Percentiles rank a stretch among this genome's conserved stretches.
Evolutionary conservation across 2,888 invertebrate genomes (phyloP).

Genomic region (Drosophila buzzatii): DNA sequence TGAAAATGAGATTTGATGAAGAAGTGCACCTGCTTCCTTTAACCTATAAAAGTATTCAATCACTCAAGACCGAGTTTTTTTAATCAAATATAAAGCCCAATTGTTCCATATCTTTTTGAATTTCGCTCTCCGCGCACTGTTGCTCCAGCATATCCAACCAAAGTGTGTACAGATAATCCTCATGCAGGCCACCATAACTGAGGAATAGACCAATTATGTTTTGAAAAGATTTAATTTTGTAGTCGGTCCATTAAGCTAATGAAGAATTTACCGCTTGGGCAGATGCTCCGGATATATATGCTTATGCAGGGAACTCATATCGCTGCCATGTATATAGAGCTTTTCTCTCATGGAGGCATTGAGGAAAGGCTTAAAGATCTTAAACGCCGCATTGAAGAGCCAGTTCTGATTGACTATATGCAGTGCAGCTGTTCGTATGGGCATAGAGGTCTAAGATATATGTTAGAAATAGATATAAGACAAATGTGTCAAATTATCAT

Average conservation of each 20-base stretch:
- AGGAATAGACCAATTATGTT: neutral
- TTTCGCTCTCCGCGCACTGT: slow-evolving; percentile 84
- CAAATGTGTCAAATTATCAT: neutral
- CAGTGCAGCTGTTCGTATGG: slow-evolving; percentile 90
- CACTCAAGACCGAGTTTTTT: neutral
- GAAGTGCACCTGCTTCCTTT: neutral
- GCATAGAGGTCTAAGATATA: slow-evolving; percentile 88
- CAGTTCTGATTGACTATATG: slow-evolving; percentile 93
- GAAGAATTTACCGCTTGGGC: slow-evolving; percentile 86
- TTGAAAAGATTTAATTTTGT: neutral
- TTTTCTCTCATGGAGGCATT: slow-evolving; percentile 89
- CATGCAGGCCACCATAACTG: slow-evolving; percentile 86
- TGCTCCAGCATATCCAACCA: slow-evolving; percentile 89
- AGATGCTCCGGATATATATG: slow-evolving; percentile 90
- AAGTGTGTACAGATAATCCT: slow-evolving; percentile 90
- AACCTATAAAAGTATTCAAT: neutral
- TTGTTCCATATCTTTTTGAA: slow-evolving; percentile 88
- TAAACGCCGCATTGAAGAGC: slow-evolving; percentile 92
- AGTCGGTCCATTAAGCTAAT: too few species aligned
- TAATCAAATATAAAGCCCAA: slow-evolving; percentile 88
- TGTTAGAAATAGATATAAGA: neutral
- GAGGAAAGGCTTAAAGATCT: slow-evolving; percentile 91
- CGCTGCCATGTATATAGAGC: slow-evolving; percentile 88
- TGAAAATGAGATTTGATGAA: neutral
- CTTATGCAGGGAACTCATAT: slow-evolving; percentile 90